These are phyloP conservation scores for Rotaria macrura DNA, from an alignment of 2,888 invertebrate species.

Conservation along the genomic window DNA sequence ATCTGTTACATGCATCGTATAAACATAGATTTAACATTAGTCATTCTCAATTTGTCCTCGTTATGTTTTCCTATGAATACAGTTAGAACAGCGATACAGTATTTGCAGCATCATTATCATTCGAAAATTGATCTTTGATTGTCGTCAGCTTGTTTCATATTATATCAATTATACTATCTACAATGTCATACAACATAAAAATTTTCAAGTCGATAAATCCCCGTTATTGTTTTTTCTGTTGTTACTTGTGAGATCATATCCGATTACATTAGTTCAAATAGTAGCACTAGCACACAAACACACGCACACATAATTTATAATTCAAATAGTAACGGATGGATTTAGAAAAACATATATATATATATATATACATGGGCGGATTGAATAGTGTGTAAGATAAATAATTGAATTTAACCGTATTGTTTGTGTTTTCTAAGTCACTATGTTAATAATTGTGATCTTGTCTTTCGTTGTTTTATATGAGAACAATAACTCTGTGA, in stretches of 20 bases:
- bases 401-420: background rate
- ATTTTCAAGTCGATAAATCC: no score
- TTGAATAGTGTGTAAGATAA: background rate
- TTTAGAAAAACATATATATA: background rate
- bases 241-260: background rate
- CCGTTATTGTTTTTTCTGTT: background rate
- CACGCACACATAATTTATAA: background rate
- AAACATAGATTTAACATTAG: background rate
- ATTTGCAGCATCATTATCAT: background rate
- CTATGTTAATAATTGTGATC: background rate
- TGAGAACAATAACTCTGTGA: background rate
- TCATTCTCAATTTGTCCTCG: background rate
- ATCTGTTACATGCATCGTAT: background rate
- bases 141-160: background rate
- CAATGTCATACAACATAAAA: no score
- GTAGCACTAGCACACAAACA: no score
- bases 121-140: background rate
- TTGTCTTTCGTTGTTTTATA: background rate
- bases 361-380: background rate
- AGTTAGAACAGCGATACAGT: background rate
- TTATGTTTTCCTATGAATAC: slow-evolving; percentile 3
- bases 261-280: background rate
- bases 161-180: no score
- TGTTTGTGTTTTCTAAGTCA: background rate
- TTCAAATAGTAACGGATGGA: background rate